Percentiles rank a stretch among this genome's conserved stretches.
These are phyloP conservation scores for Trichonephila inaurata DNA, from an alignment of 1,140 invertebrate species.

Conservation along the genomic window DNA sequence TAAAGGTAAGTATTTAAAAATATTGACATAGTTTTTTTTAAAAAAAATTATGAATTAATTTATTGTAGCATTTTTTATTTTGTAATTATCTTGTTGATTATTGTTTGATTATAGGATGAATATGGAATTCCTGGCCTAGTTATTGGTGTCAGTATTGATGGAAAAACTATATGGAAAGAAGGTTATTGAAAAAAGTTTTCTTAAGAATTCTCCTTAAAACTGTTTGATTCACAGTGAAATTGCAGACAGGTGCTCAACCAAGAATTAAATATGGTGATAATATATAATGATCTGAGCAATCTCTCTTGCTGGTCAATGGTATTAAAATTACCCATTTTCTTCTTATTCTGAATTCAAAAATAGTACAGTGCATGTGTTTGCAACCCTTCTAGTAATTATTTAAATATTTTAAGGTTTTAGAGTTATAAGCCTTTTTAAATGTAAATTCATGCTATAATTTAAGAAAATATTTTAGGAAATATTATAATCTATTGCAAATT, in stretches of 20 bases:
- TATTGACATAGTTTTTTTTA: background rate
- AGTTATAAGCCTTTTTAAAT: no score
- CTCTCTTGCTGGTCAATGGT: background rate
- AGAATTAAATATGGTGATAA: background rate
- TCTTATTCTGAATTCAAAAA: background rate
- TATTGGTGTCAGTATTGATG: constrained; percentile 84
- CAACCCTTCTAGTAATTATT: no score
- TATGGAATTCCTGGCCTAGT: constrained; percentile 83
- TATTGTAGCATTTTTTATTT: background rate
- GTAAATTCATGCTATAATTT: no score
- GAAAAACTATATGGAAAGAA: constrained; percentile 82
- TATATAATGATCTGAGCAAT: background rate
- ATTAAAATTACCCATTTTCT: background rate
- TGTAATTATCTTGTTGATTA: background rate
- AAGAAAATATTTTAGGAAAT: no score
- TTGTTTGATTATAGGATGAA: constrained; percentile 78
- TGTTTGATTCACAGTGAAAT: background rate
- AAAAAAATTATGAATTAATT: background rate
- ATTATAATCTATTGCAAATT: no score
- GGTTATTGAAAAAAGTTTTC: constrained; percentile 79
- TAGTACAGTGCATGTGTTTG: background rate
- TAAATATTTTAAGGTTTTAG: no score
- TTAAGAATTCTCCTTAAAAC: constrained; percentile 1
- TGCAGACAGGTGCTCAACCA: background rate
- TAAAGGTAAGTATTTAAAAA: no score